These are phyloP conservation scores for Epizoanthus scotinus DNA, from an alignment of 92 coral and sea anemone species.

Conservation along the genomic window DNA sequence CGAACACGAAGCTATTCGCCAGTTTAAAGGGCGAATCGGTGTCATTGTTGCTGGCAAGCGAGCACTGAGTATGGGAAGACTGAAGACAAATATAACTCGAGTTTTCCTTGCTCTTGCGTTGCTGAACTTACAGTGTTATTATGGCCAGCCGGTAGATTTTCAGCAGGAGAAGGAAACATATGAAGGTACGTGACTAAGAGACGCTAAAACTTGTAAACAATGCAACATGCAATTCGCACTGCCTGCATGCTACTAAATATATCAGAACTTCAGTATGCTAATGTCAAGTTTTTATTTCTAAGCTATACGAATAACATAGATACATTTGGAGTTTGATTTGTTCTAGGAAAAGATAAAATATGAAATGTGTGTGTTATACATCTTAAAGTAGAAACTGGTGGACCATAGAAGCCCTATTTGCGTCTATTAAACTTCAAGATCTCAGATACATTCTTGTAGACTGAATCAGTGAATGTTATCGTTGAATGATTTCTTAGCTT, in stretches of 20 bases:
- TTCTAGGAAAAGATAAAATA: neutral
- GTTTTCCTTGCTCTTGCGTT: constrained; percentile 16
- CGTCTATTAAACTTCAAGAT: neutral
- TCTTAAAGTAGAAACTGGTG: too few species aligned
- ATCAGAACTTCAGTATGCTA: neutral
- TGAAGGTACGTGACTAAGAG: neutral
- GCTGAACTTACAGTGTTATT: neutral
- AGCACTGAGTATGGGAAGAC: neutral
- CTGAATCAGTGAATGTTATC: neutral
- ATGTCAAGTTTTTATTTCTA: neutral
- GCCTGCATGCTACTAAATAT: neutral
- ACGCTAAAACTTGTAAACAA: neutral
- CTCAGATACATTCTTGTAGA: neutral
- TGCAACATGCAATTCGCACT: neutral
- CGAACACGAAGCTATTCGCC: neutral
- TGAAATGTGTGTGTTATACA: neutral
- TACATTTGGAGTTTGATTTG: neutral
- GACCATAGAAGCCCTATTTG: neutral
- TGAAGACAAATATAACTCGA: neutral
- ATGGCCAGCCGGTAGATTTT: neutral
- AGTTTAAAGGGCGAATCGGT: neutral
- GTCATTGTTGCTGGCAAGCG: neutral
- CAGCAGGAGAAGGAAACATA: neutral
- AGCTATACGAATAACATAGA: neutral
- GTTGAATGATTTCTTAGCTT: neutral